These are phyloP conservation scores for Hydrolagus colliei DNA, from an alignment of 2,797 vertebrate species.

Conservation along the genomic window DNA sequence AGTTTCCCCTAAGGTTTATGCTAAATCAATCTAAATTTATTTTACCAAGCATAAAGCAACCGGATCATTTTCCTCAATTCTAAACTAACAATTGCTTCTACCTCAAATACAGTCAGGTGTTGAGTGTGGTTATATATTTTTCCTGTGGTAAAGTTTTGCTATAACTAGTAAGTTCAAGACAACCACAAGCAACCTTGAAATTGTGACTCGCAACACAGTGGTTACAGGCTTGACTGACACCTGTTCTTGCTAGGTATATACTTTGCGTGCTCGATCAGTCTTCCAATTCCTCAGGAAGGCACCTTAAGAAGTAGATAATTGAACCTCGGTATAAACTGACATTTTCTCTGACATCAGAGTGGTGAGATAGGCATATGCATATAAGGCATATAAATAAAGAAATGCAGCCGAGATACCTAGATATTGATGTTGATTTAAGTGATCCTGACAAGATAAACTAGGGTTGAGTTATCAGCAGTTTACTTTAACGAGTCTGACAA, in stretches of 20 bases:
- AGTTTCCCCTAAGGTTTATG: neutral
- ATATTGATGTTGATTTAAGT: no score
- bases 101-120: neutral
- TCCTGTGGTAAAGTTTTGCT: neutral
- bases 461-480: no score
- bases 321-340: no score
- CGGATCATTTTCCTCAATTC: neutral
- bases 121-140: neutral
- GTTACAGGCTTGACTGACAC: conserved; percentile 3
- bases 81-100: neutral
- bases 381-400: no score
- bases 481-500: no score
- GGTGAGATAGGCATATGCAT: no score
- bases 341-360: no score
- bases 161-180: neutral
- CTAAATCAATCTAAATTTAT: neutral
- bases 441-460: no score
- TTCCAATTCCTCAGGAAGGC: no score
- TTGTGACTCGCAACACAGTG: neutral
- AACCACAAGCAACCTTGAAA: neutral
- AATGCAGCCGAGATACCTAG: no score
- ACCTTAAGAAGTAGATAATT: no score
- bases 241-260: neutral
- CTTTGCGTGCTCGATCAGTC: no score
- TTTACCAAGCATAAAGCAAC: neutral